Conservation (phyloP, 2,888 invertebrate species). For the Nesidiocoris tenuis region DNA sequence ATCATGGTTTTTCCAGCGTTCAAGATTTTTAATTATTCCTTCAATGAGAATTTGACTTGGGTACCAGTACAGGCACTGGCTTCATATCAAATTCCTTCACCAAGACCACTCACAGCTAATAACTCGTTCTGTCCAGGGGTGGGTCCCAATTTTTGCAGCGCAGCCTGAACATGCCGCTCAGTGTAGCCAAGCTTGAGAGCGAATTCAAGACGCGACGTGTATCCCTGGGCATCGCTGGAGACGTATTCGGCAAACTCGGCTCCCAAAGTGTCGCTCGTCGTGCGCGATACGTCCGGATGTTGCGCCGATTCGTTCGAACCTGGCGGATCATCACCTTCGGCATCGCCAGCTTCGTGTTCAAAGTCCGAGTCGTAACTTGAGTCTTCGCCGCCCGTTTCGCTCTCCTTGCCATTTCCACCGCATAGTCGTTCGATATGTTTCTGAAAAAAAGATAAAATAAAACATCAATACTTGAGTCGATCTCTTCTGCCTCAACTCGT, state of each 20-base stretch:
- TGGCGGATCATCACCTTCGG: conserved; percentile 57
- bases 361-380: conserved; percentile 86
- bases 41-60: too few relatives aligned
- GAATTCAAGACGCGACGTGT: conserved; percentile 76
- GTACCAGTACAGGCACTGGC: too few relatives aligned
- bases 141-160: conserved; percentile 79
- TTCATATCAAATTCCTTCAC: too few relatives aligned
- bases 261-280: conserved; percentile 79
- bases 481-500: too few relatives aligned
- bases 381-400: conserved; percentile 63
- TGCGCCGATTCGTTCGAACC: conserved; percentile 49
- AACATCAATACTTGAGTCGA: too few relatives aligned
- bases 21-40: too few relatives aligned
- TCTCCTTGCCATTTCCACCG: conserved; percentile 23
- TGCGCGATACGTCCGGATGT: conserved; percentile 77
- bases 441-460: conserved; percentile 10
- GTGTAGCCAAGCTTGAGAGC: conserved; percentile 90
- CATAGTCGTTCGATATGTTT: conserved; percentile 36
- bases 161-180: conserved; percentile 78
- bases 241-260: conserved; percentile 85
- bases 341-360: conserved; percentile 58
- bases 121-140: conserved; percentile 84
- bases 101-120: conserved; percentile 64
- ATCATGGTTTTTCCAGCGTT: too few relatives aligned
- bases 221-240: conserved; percentile 52